Evolutionary conservation across 2,888 invertebrate genomes (phyloP), one percentile per base, ranked within the genome.

Genomic region (Hemithea aestivaria): DNA sequence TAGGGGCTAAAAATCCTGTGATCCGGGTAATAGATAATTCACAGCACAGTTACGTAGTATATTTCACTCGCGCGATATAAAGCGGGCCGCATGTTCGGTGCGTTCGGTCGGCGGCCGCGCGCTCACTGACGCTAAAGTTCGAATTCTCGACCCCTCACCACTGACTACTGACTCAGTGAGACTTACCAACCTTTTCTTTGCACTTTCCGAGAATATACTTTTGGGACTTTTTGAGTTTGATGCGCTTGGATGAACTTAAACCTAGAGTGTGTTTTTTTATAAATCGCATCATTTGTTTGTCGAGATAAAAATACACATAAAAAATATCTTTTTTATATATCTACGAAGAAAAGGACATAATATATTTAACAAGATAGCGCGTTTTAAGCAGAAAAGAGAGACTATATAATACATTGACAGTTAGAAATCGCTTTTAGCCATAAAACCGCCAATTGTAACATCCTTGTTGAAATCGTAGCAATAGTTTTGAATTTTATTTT

Each of bases 1-100:
- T 53, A 48, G 43, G 48, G 45, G 31, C 41, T 35, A 42, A 40
- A 40, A 41, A 48, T 45, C 41, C 49, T 56, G 49, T 54, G 77
- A 81, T 83, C 81, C 80, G 69, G 62, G 51, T 56, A 49, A 49
- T 40, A 44, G 56, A 79, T 84, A 84, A 84, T 83, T 77, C 80
- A 84, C 81, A 67, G 61, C 63, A n/a, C n/a, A n/a, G 51, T 72
- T 64, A 54, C 53, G 51, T 60, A 66, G 63, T 59, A 16, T 59
- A 56, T 61, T 60, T 51, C 82, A 85, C 81, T 80, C 83, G 80
- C 83, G 84, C 45, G 48, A 51, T 52, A 27, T 27, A 48, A 57
- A 64, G 58, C 58, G 58, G 74, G 63, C 72, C 68, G 75, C 84
- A 82, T 82, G 68, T 58, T 76, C 63, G 58, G 69, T 66, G 73